These are phyloP conservation scores for Echinops telfairi DNA, from an alignment of 2,113 vertebrate species.

Conservation along the genomic window DNA sequence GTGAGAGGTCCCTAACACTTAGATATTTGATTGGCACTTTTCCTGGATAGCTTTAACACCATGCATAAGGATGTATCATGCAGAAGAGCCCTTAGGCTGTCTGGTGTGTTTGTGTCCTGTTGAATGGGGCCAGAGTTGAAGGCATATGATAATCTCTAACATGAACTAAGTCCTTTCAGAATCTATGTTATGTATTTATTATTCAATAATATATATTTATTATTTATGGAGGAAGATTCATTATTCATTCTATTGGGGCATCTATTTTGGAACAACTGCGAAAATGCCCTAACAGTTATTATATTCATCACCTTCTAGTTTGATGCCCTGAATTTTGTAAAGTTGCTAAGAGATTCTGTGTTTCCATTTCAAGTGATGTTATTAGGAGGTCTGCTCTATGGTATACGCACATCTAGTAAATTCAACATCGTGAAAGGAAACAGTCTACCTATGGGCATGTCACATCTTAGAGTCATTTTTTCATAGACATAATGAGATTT, in stretches of 20 bases:
- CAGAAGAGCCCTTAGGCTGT: not conserved
- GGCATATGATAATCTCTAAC: not conserved
- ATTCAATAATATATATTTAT: not conserved
- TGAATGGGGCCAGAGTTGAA: not conserved
- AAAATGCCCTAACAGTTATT: not conserved
- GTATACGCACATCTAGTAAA: not conserved
- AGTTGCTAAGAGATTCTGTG: not conserved
- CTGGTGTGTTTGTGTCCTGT: not conserved
- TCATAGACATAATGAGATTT: not conserved
- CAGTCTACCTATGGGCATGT: not conserved
- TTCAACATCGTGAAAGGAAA: not conserved
- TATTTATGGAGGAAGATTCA: not conserved
- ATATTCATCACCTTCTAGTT: not conserved
- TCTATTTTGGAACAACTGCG: not conserved
- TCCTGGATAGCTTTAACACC: not conserved
- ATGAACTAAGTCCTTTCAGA: not conserved
- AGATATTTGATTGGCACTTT: not conserved
- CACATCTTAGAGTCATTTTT: not conserved
- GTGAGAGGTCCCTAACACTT: not conserved
- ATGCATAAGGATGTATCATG: not conserved
- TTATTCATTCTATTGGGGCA: not conserved
- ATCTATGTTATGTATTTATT: not conserved
- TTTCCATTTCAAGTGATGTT: slow-evolving; percentile 31
- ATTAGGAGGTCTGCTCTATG: not conserved
- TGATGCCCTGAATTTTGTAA: not conserved